Evolutionary conservation across 2,797 vertebrate species (phyloP).

Genomic region (Scleropages formosus): DNA sequence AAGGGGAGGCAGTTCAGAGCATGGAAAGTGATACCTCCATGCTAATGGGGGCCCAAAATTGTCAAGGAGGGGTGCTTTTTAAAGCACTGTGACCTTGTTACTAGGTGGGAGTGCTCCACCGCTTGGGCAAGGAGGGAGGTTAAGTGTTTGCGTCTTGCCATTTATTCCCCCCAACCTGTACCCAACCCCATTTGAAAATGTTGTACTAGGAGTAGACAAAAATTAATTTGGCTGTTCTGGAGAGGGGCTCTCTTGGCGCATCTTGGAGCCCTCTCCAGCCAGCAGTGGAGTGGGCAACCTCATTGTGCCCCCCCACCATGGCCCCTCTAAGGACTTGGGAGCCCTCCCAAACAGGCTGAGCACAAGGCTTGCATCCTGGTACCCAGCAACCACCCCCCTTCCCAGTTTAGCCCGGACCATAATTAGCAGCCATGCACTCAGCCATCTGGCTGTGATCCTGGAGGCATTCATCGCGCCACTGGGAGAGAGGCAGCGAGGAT

Average conservation of each 20-base stretch:
- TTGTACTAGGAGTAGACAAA: constrained; percentile 72
- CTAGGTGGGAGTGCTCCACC: constrained; percentile 52
- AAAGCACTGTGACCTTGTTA: constrained; percentile 63
- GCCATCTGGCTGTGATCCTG: not conserved
- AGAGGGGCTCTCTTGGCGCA: constrained; percentile 65
- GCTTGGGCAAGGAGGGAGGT: constrained; percentile 56
- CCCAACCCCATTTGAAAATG: constrained; percentile 58
- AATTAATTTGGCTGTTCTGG: constrained; percentile 68
- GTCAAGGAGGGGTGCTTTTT: constrained; percentile 62
- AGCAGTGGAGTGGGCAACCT: constrained; percentile 52
- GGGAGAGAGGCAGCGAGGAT: not conserved
- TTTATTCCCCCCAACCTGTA: not conserved
- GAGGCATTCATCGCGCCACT: too few relatives aligned
- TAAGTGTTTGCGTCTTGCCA: constrained; percentile 53
- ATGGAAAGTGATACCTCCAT: constrained; percentile 65
- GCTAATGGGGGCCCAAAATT: constrained; percentile 62
- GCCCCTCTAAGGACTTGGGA: not conserved
- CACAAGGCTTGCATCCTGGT: not conserved
- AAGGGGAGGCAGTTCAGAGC: constrained; percentile 32
- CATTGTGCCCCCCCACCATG: not conserved
- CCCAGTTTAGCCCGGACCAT: not conserved
- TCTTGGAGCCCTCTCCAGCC: constrained; percentile 62
- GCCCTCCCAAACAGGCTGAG: constrained; percentile 26
- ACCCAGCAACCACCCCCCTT: not conserved
- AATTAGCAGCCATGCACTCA: constrained; percentile 19